These are phyloP conservation scores for Ypsolopha scabrella DNA, from an alignment of 2,888 invertebrate species.

Conservation along the genomic window DNA sequence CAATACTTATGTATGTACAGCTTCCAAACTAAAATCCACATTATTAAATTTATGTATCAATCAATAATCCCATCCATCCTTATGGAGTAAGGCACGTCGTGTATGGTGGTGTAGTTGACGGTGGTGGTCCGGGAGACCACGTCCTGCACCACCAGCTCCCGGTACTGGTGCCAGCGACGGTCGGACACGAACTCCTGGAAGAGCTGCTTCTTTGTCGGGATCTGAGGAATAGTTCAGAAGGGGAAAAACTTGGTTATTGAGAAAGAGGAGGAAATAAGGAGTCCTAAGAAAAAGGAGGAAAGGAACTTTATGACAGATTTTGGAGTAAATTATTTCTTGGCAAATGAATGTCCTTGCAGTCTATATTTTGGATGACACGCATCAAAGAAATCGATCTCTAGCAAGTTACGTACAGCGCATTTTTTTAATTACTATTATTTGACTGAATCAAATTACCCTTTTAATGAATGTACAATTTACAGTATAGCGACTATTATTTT, in stretches of 20 bases:
- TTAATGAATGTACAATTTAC: no score
- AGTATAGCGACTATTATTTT: not conserved
- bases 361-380: no score
- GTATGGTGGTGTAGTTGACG: slow-evolving; percentile 40
- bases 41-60: not conserved
- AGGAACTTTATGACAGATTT: no score
- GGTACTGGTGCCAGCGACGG: slow-evolving; percentile 69
- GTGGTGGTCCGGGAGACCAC: slow-evolving; percentile 28
- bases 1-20: no score
- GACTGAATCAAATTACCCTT: no score
- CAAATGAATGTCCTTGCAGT: no score
- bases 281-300: no score
- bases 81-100: slow-evolving; percentile 61
- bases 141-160: slow-evolving; percentile 40
- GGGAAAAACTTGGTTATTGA: not conserved
- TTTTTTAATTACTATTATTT: no score
- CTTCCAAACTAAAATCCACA: no score
- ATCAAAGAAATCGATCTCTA: no score
- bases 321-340: no score
- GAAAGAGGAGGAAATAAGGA: not conserved
- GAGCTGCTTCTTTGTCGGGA: slow-evolving; percentile 68
- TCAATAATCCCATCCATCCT: slow-evolving; percentile 32
- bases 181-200: slow-evolving; percentile 65
- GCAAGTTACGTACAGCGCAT: no score
- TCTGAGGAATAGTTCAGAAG: slow-evolving; percentile 26